Evolutionary conservation across 2,888 invertebrate genomes (phyloP), one percentile per base, ranked within the genome.

Genomic region (Amphipyra tragopoginis): DNA sequence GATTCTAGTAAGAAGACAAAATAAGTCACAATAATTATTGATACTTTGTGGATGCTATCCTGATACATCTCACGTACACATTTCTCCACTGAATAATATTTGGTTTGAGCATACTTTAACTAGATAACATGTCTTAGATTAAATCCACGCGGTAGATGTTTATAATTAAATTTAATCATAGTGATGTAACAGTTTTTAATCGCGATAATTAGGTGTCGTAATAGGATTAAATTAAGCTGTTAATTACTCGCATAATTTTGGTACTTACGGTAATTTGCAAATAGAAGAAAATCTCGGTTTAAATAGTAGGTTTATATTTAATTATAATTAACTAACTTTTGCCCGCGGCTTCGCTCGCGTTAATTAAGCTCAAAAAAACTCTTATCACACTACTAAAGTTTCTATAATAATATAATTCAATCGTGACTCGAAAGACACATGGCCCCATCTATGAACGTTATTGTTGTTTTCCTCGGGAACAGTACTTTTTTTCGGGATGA

Each of bases 181-280:
- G 33, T 50, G 40, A 45, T 63, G 40, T 64, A 64, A 64, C 50
- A 10, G 10, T 29, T 54, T n/a, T 7, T 15, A 43, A 69, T 49
- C 26, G 26, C 39, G 43, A 48, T 48, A 26, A 15, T 4, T 21
- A n/a, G 40, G 43, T 38, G 38, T 1, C 10, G 26, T 44, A 39
- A 65, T 44, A 39, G 8, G n/a, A 43, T 44, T 33, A 14, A 3
- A 39, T 38, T 43, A 44, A 5, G 42, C n/a, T 34, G 1, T 13
- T 48, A 11, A 36, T 13, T 36, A 47, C 34, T 5, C 3, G 4
- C 1, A 8, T 29, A n/a, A 33, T 14, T 15, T 15, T 6, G 15
- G 2, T 42, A 42, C 5, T 40, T 6, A 36, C 5, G 5, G 13
- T 13, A 13, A 39, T 33, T 33, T 36, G 36, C 36, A 1, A 39